Evolutionary conservation across 2,113 vertebrate species (phyloP), one percentile per base, ranked within the genome.

Genomic region (Paracanthobrama guichenoti): DNA sequence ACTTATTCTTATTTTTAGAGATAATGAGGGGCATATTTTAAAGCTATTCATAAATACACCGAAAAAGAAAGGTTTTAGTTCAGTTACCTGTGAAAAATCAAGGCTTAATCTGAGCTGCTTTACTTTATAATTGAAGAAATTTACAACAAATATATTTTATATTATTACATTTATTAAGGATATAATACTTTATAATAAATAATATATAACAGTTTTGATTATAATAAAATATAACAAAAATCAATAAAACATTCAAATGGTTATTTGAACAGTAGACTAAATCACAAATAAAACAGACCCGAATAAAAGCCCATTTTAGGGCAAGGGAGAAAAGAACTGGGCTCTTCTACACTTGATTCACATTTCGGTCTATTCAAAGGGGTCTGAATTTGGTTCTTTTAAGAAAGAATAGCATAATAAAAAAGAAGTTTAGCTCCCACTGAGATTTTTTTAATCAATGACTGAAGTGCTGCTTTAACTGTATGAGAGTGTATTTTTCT

Each of bases 401-500:
- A 50, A 50, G 13, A 50, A 67, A 11, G 3, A 28, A 35, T 35
- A 6, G 13, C 64, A 20, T 24, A 67, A 16, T 67, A 0, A 1
- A 53, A 53, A 18, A n/a, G n/a, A 48, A 3, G 46, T 50, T 20
- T 53, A 20, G 42, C 42, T 35, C n/a, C 11, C 74, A 50, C 16
- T 28, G 12, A 28, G 73, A 39, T 48, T 6, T 24, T 48, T 39
- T 24, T 16, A 50, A 74, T 46, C 39, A 59, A 78, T 12, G 12
- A 16, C 31, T 79, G n/a, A 31, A 31, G 14, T 78, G 76, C 44
- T 26, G 73, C 44, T 39, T 66, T 22, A 42, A 78, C 26, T 72
- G 59, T 62, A 75, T 71, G 69, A 42, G 20, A 12, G 39, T 55
- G 73, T 11, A 79, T 59, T 78, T 53, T 84, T 83, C 67, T 48